Percentiles rank a stretch among this genome's conserved stretches.
These are phyloP conservation scores for Autographa gamma DNA, from an alignment of 2,888 invertebrate genomes.

Conservation along the genomic window DNA sequence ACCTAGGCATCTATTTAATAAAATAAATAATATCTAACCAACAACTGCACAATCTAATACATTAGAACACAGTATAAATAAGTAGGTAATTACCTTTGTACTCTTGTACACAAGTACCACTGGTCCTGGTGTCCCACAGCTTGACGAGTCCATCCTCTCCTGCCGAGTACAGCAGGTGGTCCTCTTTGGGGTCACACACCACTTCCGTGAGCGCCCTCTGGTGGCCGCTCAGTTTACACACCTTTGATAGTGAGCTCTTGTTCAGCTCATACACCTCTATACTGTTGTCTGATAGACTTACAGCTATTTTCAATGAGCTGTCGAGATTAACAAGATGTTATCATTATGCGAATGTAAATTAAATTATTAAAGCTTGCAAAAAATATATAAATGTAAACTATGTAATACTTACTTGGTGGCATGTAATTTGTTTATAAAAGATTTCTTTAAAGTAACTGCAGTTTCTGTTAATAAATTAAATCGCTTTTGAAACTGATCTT, in stretches of 20 bases:
- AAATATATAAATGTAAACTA: background rate
- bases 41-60: too few species aligned
- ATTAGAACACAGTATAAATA: background rate
- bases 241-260: constrained; percentile 67
- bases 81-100: constrained; percentile 71
- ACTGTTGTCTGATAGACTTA: constrained; percentile 74
- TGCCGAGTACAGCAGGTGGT: constrained; percentile 89
- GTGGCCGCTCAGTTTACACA: constrained; percentile 84
- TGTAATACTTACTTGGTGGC: constrained; percentile 86
- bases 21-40: too few species aligned
- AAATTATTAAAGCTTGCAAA: too few species aligned
- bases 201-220: constrained; percentile 86
- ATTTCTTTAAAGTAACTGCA: constrained; percentile 85
- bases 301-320: constrained; percentile 78
- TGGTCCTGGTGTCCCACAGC: constrained; percentile 90
- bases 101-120: constrained; percentile 78
- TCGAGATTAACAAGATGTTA: constrained; percentile 34
- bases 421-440: constrained; percentile 90
- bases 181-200: constrained; percentile 89
- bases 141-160: constrained; percentile 89
- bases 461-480: constrained; percentile 83
- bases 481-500: constrained; percentile 74
- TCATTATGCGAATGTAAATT: background rate
- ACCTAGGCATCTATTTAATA: too few species aligned
- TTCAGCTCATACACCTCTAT: constrained; percentile 81